Percentiles rank a stretch among this genome's conserved stretches.
Evolutionary conservation across 2,113 vertebrate genomes (phyloP).

Genomic region (Podocnemis expansa): DNA sequence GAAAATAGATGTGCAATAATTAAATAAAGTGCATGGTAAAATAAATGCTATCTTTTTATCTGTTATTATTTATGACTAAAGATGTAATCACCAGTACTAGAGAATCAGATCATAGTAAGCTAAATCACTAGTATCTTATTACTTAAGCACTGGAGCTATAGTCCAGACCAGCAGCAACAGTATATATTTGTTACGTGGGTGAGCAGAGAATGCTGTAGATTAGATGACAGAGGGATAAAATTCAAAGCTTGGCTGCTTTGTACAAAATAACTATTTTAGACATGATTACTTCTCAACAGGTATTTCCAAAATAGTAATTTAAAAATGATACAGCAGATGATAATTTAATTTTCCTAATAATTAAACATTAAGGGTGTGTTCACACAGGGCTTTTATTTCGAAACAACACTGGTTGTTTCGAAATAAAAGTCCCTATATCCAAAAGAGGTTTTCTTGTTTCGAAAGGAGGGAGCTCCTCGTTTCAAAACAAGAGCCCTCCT

Average conservation of each 20-base stretch:
- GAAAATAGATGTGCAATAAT: conserved; percentile 58
- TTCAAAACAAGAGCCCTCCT: no score
- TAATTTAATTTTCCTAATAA: neutral
- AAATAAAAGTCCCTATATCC: no score
- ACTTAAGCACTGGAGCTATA: neutral
- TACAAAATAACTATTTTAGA: neutral
- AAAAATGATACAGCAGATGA: neutral
- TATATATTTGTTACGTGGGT: neutral
- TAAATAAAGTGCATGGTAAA: conserved; percentile 62
- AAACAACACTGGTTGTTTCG: no score
- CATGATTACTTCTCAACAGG: neutral
- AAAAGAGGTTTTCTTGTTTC: no score
- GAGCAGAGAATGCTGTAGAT: neutral
- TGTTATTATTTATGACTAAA: conserved; percentile 10
- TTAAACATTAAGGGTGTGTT: no score
- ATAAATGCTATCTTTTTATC: conserved; percentile 34
- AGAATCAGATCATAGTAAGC: neutral
- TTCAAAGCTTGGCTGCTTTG: neutral
- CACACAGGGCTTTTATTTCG: no score
- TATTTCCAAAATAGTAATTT: neutral
- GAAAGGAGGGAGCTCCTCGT: no score
- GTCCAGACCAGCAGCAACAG: neutral
- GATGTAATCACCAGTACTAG: neutral
- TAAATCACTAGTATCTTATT: neutral
- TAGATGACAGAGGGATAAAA: neutral